Conservation (phyloP, 2,888 invertebrate genomes). For the Thumatha senex region DNA sequence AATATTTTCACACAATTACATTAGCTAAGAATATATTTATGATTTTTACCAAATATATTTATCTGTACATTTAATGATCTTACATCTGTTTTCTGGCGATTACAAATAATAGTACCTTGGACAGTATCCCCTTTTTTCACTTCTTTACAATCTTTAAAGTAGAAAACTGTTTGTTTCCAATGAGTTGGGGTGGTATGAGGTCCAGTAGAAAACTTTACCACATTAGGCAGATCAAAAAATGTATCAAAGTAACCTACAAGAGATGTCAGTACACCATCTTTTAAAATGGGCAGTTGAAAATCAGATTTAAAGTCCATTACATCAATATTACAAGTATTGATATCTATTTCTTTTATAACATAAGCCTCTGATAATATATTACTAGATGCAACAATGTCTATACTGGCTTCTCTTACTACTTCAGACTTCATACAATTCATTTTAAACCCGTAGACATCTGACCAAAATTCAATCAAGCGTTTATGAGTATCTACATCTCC, state of each 20-base stretch:
- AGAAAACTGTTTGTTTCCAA: slow-evolving; percentile 97
- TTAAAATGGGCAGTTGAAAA: slow-evolving; percentile 86
- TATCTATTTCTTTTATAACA: slow-evolving; percentile 88
- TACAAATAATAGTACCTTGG: slow-evolving; percentile 88
- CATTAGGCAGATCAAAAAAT: slow-evolving; percentile 88
- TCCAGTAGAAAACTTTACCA: slow-evolving; percentile 90
- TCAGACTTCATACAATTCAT: slow-evolving; percentile 96
- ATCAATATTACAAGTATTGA: slow-evolving; percentile 87
- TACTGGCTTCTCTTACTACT: slow-evolving; percentile 88
- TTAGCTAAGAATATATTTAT: slow-evolving; percentile 86
- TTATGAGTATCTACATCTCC: slow-evolving; percentile 89
- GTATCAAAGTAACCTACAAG: slow-evolving; percentile 96
- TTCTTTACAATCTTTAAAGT: slow-evolving; percentile 88
- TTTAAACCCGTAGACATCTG: slow-evolving; percentile 96
- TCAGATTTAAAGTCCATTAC: slow-evolving; percentile 88
- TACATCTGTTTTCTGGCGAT: slow-evolving; percentile 88
- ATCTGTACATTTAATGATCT: slow-evolving; percentile 89
- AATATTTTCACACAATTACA: slow-evolving; percentile 26
- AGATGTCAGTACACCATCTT: slow-evolving; percentile 89
- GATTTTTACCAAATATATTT: slow-evolving; percentile 83
- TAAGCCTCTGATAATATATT: slow-evolving; percentile 86
- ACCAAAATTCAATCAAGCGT: slow-evolving; percentile 93
- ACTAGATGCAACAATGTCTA: slow-evolving; percentile 78
- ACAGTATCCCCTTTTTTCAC: slow-evolving; percentile 87
- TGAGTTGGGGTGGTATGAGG: slow-evolving; percentile 91